Base-by-base conservation (phyloP, 2,797 vertebrate genomes). In the Apogon talboti region DNA sequence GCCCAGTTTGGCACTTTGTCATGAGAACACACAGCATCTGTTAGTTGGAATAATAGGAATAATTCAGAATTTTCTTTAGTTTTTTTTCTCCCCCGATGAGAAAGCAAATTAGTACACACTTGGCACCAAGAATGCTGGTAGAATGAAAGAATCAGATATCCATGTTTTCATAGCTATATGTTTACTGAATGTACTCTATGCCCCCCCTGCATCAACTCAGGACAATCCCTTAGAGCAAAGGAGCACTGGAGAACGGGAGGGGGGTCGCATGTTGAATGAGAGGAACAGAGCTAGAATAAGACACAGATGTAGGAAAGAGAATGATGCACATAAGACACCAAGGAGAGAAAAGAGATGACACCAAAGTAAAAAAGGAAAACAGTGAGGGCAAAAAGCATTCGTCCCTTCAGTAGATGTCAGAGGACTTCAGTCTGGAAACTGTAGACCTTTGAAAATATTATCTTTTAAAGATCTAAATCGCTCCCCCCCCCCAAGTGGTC, bases 41-140 rank as follows among this genome's bases (percentile, higher is more conserved):
- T 84, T 84, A 76, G 78, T 76, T 63, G 79, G 86, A 74, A 82
- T 82, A 83, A 83, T 74, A 81, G 66, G 63, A 71, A 76, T 59
- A 77, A 35, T 69, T 54, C 65, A 64, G 59, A 79, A 63, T 81
- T 68, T 84, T 78, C 71, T 79, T 73, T 33, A 40, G 37, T 58
- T 75, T 76, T 81, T 82, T 73, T 66, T 65, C 74, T 59, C 63
- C 72, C 78, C 71, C 46, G 48, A 85, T 77, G 81, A 82, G 80
- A 88, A 85, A 78, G 70, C 85, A 84, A 86, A 84, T 76, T 58
- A 68, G 61, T 84, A 83, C 81, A 78, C 78, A 90, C 89, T 92
- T 92, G 93, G 92, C 92, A 94, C 91, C 82, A 87, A 92, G 82
- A 90, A 92, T 92, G 91, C 91, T 92, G 92, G 91, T 93, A 83